Conservation (phyloP, 2,888 invertebrate genomes). For the Perdita meconis region DNA sequence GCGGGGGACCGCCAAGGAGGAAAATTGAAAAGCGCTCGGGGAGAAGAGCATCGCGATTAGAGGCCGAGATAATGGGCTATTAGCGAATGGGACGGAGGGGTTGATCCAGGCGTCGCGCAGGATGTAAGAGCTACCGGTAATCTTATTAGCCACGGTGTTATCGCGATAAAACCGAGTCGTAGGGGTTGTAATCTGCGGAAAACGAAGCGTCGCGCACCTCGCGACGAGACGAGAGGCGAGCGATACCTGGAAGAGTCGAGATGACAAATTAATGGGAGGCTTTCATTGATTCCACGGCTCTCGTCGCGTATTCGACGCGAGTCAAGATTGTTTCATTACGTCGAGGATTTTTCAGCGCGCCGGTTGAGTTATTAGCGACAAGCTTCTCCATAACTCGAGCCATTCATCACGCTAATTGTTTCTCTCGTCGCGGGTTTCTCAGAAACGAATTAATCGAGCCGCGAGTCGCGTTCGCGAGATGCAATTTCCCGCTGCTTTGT, state of each 20-base stretch:
- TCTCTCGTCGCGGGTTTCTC: conserved; percentile 21
- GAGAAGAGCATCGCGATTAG: conserved; percentile 56
- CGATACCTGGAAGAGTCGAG: conserved; percentile 1
- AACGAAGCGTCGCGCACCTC: neutral
- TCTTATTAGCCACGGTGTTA: conserved; percentile 1
- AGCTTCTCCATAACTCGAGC: conserved; percentile 27
- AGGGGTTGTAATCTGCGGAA: neutral
- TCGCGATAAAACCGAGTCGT: conserved; percentile 5
- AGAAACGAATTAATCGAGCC: conserved; percentile 38
- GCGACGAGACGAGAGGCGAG: neutral
- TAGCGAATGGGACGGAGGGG: conserved; percentile 31
- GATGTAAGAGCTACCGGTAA: conserved; percentile 4
- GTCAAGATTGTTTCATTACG: too few species aligned
- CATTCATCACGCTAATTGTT: conserved; percentile 45
- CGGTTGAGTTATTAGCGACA: conserved; percentile 36
- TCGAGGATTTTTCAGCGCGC: conserved; percentile 15
- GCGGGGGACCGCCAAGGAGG: conserved; percentile 30
- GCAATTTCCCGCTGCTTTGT: neutral
- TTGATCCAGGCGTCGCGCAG: neutral
- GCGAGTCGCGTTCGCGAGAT: neutral
- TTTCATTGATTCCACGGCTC: neutral
- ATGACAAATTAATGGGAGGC: conserved; percentile 14
- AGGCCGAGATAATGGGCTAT: conserved; percentile 59
- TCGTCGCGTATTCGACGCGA: neutral
- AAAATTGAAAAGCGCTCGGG: conserved; percentile 65